Percentiles rank a stretch among this genome's conserved stretches.
Conservation (phyloP, 2,888 invertebrate species). For the Liposcelis brunnea region DNA sequence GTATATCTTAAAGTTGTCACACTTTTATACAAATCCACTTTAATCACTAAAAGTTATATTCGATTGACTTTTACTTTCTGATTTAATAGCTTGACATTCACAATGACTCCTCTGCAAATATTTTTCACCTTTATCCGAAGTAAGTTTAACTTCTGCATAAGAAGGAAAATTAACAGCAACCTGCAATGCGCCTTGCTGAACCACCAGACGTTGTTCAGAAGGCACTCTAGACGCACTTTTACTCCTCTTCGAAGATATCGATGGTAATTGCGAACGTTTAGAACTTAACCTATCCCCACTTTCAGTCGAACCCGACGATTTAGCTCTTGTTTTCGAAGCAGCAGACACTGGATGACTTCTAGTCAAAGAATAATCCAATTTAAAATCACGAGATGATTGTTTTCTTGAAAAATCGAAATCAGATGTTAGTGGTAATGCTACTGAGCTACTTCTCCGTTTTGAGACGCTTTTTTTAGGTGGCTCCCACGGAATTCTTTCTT, state of each 20-base stretch:
- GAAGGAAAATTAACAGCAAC: slow-evolving; percentile 26
- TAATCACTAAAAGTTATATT: no score
- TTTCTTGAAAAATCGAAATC: slow-evolving; percentile 2
- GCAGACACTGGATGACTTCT: not conserved
- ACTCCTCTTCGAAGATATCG: not conserved
- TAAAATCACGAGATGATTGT: not conserved
- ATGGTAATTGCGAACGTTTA: no score
- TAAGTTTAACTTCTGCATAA: slow-evolving; percentile 23
- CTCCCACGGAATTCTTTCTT: slow-evolving; percentile 28
- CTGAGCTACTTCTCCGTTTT: slow-evolving; percentile 15
- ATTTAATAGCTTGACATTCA: slow-evolving; percentile 15
- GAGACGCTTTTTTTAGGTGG: slow-evolving; percentile 22
- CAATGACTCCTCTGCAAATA: slow-evolving; percentile 19
- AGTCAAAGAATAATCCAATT: not conserved
- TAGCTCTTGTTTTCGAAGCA: not conserved
- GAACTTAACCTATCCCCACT: no score
- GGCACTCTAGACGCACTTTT: not conserved
- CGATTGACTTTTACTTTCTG: not conserved
- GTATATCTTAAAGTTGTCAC: no score
- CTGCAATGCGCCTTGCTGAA: slow-evolving; percentile 24
- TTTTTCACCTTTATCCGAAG: slow-evolving; percentile 21
- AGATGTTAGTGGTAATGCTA: not conserved
- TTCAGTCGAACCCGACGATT: no score
- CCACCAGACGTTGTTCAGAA: slow-evolving; percentile 20
- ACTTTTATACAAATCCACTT: no score